A percentile compares a stretch with the other conserved stretches of the same genome.
Evolutionary conservation across 2,797 vertebrate genomes (phyloP).

Genomic region (Emys orbicularis): DNA sequence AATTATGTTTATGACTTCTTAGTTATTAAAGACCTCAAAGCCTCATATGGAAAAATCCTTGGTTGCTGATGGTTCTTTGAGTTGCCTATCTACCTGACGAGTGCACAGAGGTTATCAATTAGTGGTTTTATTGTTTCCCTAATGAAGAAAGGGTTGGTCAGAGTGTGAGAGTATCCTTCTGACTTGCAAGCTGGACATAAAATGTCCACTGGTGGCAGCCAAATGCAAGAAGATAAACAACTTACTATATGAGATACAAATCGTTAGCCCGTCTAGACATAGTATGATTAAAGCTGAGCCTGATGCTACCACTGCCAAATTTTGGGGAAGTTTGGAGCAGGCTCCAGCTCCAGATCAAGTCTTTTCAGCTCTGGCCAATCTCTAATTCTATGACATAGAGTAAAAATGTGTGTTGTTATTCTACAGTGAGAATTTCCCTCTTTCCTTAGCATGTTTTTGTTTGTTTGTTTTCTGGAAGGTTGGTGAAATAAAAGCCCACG

Average conservation of each 20-base stretch:
- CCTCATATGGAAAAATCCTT: neutral
- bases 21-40: neutral
- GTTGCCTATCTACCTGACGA: neutral
- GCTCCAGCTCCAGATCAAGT: neutral
- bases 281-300: neutral
- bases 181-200: neutral
- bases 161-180: neutral
- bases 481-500: conserved; percentile 97
- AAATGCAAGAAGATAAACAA: neutral
- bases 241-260: neutral
- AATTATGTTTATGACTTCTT: neutral
- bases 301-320: neutral
- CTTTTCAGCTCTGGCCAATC: neutral
- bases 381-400: neutral
- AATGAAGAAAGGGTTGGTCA: neutral
- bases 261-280: neutral
- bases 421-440: neutral
- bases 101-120: neutral
- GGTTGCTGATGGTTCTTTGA: neutral
- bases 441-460: neutral
- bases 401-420: neutral
- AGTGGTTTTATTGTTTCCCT: neutral
- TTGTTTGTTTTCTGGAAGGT: conserved; percentile 83
- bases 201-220: neutral
- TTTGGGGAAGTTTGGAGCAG: neutral